phyloP scores from a whole-genome alignment of 2,113 vertebrate genomes.

The Tragelaphus buxtoni region DNA sequence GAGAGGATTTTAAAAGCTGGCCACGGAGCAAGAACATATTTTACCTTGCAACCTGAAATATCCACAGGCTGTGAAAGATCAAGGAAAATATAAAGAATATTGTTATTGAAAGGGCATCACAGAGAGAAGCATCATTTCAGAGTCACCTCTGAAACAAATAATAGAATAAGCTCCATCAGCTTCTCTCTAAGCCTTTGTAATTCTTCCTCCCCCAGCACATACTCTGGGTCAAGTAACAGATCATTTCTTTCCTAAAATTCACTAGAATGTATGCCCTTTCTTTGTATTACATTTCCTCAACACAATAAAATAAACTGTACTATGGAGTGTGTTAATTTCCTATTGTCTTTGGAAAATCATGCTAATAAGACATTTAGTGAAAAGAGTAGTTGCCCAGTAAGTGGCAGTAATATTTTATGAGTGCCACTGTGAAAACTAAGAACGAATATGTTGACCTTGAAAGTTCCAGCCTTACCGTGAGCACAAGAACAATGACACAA shows the following conservation, averaged over 20 bases:
- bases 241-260: constrained; percentile 4
- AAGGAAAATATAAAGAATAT: constrained; percentile 55
- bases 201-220: background rate
- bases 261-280: constrained; percentile 9
- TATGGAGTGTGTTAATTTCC: constrained; percentile 65
- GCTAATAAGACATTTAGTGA: constrained; percentile 64
- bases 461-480: constrained; percentile 54
- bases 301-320: constrained; percentile 37
- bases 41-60: constrained; percentile 45
- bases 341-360: constrained; percentile 46
- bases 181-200: background rate
- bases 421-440: constrained; percentile 35
- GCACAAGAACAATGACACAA: constrained; percentile 70
- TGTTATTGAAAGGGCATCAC: constrained; percentile 39
- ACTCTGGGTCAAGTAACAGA: constrained; percentile 19
- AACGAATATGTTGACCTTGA: constrained; percentile 78
- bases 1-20: constrained; percentile 37
- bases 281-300: constrained; percentile 19
- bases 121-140: constrained; percentile 35
- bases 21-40: constrained; percentile 14
- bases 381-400: constrained; percentile 47
- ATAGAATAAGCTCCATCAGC: background rate
- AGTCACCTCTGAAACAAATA: constrained; percentile 39
- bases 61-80: constrained; percentile 31
- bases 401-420: constrained; percentile 60